phyloP scores from a whole-genome alignment of 1,140 invertebrate genomes.

The Atta texana region DNA sequence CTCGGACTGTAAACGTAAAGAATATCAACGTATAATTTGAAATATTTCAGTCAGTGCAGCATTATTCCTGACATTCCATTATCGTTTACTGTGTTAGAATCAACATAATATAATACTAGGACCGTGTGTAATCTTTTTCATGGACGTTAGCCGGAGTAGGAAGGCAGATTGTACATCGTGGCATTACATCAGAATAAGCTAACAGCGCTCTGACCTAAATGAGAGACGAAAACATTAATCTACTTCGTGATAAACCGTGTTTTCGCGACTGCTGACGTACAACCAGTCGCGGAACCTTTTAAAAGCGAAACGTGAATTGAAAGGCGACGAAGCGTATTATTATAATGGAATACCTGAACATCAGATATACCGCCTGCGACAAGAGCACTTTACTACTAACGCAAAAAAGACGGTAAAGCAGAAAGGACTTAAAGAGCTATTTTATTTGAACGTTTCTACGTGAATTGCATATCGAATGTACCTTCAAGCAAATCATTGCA shows the following conservation, averaged over 20 bases:
- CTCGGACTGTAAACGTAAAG: not conserved
- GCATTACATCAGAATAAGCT: constrained; percentile 26
- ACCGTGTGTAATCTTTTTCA: constrained; percentile 40
- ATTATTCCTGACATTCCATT: constrained; percentile 38
- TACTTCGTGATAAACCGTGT: constrained; percentile 49
- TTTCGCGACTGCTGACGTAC: constrained; percentile 14
- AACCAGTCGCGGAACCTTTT: constrained; percentile 24
- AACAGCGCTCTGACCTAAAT: constrained; percentile 42
- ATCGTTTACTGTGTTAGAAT: constrained; percentile 8
- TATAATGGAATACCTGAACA: constrained; percentile 52
- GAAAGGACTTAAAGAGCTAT: constrained; percentile 30
- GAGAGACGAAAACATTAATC: constrained; percentile 48
- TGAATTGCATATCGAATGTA: not conserved
- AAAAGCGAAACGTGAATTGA: constrained; percentile 38
- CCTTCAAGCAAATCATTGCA: not conserved
- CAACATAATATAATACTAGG: constrained; percentile 2
- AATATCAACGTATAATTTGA: constrained; percentile 8
- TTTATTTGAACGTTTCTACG: constrained; percentile 41
- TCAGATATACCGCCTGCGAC: constrained; percentile 15
- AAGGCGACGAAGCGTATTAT: constrained; percentile 52
- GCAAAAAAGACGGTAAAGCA: not conserved
- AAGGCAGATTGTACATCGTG: constrained; percentile 17
- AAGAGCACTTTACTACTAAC: constrained; percentile 3
- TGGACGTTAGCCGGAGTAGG: constrained; percentile 14
- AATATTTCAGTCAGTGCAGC: constrained; percentile 4